Percentiles rank a stretch among this genome's conserved stretches.
These are phyloP conservation scores for Hemicentrotus pulcherrimus DNA, from an alignment of 35 echinoderm and acorn worm genomes.

Conservation along the genomic window DNA sequence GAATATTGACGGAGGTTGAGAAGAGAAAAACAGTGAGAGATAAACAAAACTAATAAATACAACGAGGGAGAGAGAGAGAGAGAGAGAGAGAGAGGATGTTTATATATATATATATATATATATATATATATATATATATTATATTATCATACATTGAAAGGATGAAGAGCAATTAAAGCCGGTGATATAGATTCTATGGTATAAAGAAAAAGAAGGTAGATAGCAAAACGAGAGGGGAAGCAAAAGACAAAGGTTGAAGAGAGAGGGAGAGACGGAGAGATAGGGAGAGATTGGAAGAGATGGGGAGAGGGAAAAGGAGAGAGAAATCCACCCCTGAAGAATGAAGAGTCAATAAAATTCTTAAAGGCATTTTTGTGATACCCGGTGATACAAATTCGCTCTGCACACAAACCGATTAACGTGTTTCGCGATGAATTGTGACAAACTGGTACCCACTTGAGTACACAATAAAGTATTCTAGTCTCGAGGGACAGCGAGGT, in stretches of 20 bases:
- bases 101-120: too few relatives aligned
- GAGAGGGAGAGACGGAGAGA: not conserved
- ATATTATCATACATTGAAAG: too few relatives aligned
- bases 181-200: too few relatives aligned
- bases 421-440: constrained; percentile 10
- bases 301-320: not conserved
- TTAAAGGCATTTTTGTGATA: constrained; percentile 33
- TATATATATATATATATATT: too few relatives aligned
- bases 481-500: not conserved
- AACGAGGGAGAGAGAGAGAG: too few relatives aligned
- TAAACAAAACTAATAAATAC: too few relatives aligned
- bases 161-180: too few relatives aligned
- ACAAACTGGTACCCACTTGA: not conserved
- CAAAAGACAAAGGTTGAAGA: not conserved
- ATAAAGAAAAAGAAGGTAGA: too few relatives aligned
- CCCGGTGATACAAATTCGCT: constrained; percentile 40
- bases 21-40: too few relatives aligned
- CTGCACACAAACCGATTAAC: constrained; percentile 24
- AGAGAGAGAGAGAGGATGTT: too few relatives aligned
- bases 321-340: not conserved
- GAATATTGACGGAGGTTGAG: too few relatives aligned
- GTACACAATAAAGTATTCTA: not conserved
- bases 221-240: not conserved
- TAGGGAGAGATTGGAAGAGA: not conserved
- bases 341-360: constrained; percentile 27